Percentiles rank a stretch among this genome's conserved stretches.
Conservation (phyloP, 1,140 invertebrate genomes). For the Drosophila kanapiae region DNA sequence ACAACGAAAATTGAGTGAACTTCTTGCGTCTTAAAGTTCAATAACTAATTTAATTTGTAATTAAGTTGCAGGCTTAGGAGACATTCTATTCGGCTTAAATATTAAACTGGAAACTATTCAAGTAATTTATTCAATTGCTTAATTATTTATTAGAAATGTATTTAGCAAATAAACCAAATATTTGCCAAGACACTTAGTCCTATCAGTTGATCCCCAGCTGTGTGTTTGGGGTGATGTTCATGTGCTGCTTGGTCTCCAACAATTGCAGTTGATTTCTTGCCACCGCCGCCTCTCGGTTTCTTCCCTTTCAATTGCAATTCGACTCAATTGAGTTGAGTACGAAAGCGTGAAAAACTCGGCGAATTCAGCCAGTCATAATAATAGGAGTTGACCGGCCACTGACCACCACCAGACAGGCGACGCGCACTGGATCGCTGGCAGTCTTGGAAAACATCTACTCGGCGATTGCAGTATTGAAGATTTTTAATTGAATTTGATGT, state of each 20-base stretch:
- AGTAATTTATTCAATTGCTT: too few species aligned
- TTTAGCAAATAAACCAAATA: neutral
- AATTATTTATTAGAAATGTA: neutral
- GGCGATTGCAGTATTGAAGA: neutral
- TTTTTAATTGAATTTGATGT: slow-evolving; percentile 17
- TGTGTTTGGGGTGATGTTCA: neutral
- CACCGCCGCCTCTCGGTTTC: slow-evolving; percentile 18
- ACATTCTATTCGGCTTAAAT: neutral
- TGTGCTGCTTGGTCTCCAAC: slow-evolving; percentile 7
- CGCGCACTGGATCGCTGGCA: neutral
- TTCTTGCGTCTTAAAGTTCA: neutral
- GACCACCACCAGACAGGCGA: slow-evolving; percentile 35
- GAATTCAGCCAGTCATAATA: slow-evolving; percentile 40
- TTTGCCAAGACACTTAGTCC: neutral
- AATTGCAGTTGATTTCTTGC: slow-evolving; percentile 38
- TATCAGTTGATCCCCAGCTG: slow-evolving; percentile 6
- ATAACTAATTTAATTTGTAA: too few species aligned
- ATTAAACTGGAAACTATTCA: neutral
- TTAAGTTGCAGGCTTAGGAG: too few species aligned
- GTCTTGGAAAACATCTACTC: neutral
- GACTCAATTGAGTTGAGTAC: slow-evolving; percentile 57
- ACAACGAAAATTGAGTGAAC: too few species aligned
- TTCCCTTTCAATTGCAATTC: slow-evolving; percentile 54
- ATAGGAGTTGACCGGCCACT: slow-evolving; percentile 50
- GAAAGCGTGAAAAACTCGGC: slow-evolving; percentile 70